Evolutionary conservation across 2,797 vertebrate genomes (phyloP), one percentile per base, ranked within the genome.

Genomic region (Steatocranus sp.): DNA sequence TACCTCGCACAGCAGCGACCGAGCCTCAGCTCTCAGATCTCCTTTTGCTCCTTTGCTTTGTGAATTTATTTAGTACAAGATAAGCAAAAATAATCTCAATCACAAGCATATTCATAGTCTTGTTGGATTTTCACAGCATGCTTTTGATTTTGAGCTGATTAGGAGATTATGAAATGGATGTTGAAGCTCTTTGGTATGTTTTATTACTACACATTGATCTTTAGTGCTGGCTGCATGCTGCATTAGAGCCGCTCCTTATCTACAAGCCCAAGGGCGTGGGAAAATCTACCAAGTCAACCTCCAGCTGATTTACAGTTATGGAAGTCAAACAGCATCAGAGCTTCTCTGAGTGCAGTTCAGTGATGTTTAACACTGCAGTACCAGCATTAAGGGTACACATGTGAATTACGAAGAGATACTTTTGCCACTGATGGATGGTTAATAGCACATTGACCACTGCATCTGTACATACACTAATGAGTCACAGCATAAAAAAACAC

Each of bases 121-220:
- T 4, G 6, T 34, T 76, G 54, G 49, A 91, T 86, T 90, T 89
- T 86, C 82, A 88, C 92, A 81, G 88, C 82, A 86, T 84, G 89
- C 87, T 89, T 91, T 90, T 93, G 89, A 92, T 92, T 93, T 77
- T 63, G 80, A 92, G 84, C 91, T 93, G 90, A 94, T 94, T 94
- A 93, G 82, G 80, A 90, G 92, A 92, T 94, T 92, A 93, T 78
- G 78, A 90, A 91, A 88, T 88, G 85, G 90, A 85, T 83, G 89
- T 86, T 61, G 81, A 79, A 87, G 86, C 81, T 92, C 73, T 85
- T 89, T 91, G 86, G 76, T 90, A 78, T 91, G 90, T 86, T 63
- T 92, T 93, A 80, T 91, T 92, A 83, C 92, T 83, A 38, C 84
- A 85, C 89, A 91, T 89, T 94, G 90, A 93, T 94, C 91, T 94